Base-by-base conservation (phyloP, 1,140 invertebrate species). In the Eurosta solidaginis region DNA sequence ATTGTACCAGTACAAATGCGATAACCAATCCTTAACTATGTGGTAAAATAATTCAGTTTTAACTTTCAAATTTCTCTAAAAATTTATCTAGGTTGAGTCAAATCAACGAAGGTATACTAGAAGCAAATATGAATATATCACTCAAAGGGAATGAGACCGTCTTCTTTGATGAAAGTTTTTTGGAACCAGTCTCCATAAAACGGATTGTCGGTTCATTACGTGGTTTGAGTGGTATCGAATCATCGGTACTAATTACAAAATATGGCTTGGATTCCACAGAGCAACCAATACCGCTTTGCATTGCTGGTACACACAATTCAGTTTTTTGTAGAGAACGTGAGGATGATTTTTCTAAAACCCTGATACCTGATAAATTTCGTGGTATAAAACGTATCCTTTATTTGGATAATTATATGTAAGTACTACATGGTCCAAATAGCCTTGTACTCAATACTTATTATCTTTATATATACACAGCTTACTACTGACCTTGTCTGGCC, bases 331-430 rank as follows among this genome's bases (percentile, higher is more conserved):
- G 63, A 59, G 77, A 77, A 1, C 27, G 17, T 0, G 27, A 76
- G 1, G 81, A 79, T 20, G 83, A 85, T 76, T 50, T 77, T 0
- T 80, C 79, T 0, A 82, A 80, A 12, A 80, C 84, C 10, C 79
- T 17, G 50, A n/a, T 84, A 25, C 82, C 83, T 0, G 77, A 78
- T 25, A 54, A 82, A 5, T 81, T 80, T 36, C 79, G 78, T 54
- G 79, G 79, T 20, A 76, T 87, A 14, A 87, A 84, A 74, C 77
- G 81, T 9, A 83, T 87, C 25, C 83, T 79, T 47, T 84, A 86
- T 74, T 50, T 85, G 17, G 86, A 86, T 7, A 78, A 82, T 40
- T 85, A 78, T 47, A 79, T 86, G 86, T 87, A 81, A 50, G 83
- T 82, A 27, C 1, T 12, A 6, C 14, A n/a, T 52, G 0, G 2